Evolutionary conservation across 2,888 invertebrate species (phyloP), one percentile per base, ranked within the genome.

Genomic region (Drosophila meridiana): DNA sequence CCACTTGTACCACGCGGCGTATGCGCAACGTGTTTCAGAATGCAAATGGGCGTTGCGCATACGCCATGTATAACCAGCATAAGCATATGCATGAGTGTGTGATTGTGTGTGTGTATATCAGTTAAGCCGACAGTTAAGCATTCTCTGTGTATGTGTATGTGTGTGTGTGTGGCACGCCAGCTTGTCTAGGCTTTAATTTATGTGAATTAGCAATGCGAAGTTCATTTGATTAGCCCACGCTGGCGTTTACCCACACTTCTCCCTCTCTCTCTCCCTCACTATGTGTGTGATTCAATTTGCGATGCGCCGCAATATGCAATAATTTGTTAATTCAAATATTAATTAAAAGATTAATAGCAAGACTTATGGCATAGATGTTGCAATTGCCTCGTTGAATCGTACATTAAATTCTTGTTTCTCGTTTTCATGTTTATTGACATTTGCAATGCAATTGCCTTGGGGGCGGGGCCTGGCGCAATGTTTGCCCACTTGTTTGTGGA

Each of bases 31-130:
- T 82, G 82, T 89, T 90, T 30, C 55, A 84, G 83, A 86, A 90
- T 87, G 84, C 80, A 86, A 88, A 88, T 86, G 89, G 92, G 92
- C 91, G 92, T 92, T 91, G 91, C 89, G 87, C 92, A 92, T 92
- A 91, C 88, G 85, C 89, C 73, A 43, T 48, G 69, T 71, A 30
- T 50, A 52, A 34, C 36, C 6, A 28, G 43, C 42, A 58, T 52
- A 47, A 26, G 32, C 34, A 38, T 13, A 28, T 55, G 34, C n/a
- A 60, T 50, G 59, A 48, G 38, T 45, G 34, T 56, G 53, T 48
- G 42, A 26, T n/a, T 56, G 48, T 32, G 30, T 61, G 5, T 4
- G 32, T 34, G 34, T 36, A 42, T 66, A 59, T 62, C 32, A 34
- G 59, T 36, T 48, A 57, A 68, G 69, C 57, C 42, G 56, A 68